Evolutionary conservation across 2,888 invertebrate genomes (phyloP), one percentile per base, ranked within the genome.

Genomic region (Thymelicus lineola): DNA sequence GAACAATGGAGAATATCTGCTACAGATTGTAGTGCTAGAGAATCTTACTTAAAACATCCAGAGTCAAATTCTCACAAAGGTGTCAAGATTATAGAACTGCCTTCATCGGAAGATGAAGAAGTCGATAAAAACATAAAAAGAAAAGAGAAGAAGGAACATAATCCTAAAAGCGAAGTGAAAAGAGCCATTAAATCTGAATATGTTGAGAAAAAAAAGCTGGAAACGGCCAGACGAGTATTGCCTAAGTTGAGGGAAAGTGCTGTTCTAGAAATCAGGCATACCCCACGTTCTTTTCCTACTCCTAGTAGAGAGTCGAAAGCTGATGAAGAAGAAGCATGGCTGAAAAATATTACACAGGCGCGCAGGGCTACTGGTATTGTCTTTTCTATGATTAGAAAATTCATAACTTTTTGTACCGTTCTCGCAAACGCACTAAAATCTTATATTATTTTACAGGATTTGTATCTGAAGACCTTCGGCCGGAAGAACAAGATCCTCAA

Each of bases 401-500:
- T 14, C 7, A 7, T 42, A 12, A 9, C 42, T 42, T 12, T 20
- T 20, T 50, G 17, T 50, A 48, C 15, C 48, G 1, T 9, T 50
- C 50, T 50, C 9, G 17, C 50, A 42, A 10, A 60, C 12, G n/a
- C 28, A 28, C 57, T 58, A 59, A 17, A 42, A 15, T 15, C 9
- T 36, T 2, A 2, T 38, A n/a, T 6, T 63, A 10, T 15, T 9
- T 46, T 59, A 3, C 80, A 92, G 97, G 97, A 28, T 96, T 97
- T 80, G 90, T 95, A 1, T 95, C 96, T 9, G 96, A 96, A 81
- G 96, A 97, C 81, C 90, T 97, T 3, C 91, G 96, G 48, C 95
- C 96, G 0, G 97, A 98, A 81, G 98, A 98, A 86, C 96, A 95
- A 76, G 97, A 97, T 86, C 97, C 97, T 0, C 95, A 96, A 73